Conservation (phyloP, 2,113 vertebrate species). For the Puffinus mauretanicus region DNA sequence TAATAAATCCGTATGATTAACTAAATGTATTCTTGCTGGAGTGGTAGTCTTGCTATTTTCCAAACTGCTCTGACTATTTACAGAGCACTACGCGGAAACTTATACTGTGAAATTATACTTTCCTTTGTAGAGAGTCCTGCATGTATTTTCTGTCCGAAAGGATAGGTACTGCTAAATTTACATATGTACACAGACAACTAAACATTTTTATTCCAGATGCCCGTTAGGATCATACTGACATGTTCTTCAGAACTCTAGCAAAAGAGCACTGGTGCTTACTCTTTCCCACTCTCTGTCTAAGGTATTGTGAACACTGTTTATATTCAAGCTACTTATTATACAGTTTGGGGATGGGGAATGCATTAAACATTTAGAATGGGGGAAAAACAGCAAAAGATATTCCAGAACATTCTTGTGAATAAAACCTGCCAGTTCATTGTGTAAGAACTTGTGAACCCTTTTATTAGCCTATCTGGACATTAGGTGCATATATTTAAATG, state of each 20-base stretch:
- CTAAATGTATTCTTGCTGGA: not conserved
- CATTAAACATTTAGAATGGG: slow-evolving; percentile 31
- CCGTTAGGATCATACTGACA: slow-evolving; percentile 10
- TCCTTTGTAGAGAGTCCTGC: slow-evolving; percentile 27
- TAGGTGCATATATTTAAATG: not conserved
- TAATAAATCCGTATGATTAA: not conserved
- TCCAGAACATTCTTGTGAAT: slow-evolving; percentile 35
- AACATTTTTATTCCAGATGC: slow-evolving; percentile 40
- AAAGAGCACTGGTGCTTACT: slow-evolving; percentile 6
- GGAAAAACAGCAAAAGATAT: slow-evolving; percentile 2
- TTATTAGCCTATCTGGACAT: slow-evolving; percentile 21
- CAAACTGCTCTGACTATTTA: not conserved
- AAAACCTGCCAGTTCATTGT: slow-evolving; percentile 40
- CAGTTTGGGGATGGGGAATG: slow-evolving; percentile 28
- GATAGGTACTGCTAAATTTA: slow-evolving; percentile 39
- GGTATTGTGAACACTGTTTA: slow-evolving; percentile 50
- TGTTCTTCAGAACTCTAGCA: slow-evolving; percentile 31
- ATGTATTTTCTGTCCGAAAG: slow-evolving; percentile 20
- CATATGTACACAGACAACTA: not conserved
- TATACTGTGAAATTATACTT: not conserved
- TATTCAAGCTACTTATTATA: slow-evolving; percentile 49
- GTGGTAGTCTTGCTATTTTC: not conserved
- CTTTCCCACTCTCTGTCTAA: slow-evolving; percentile 9
- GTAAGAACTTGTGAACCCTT: slow-evolving; percentile 13
- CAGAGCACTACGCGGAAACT: not conserved